These are phyloP conservation scores for Nerophis ophidion DNA, from an alignment of 2,113 vertebrate genomes.

Conservation along the genomic window DNA sequence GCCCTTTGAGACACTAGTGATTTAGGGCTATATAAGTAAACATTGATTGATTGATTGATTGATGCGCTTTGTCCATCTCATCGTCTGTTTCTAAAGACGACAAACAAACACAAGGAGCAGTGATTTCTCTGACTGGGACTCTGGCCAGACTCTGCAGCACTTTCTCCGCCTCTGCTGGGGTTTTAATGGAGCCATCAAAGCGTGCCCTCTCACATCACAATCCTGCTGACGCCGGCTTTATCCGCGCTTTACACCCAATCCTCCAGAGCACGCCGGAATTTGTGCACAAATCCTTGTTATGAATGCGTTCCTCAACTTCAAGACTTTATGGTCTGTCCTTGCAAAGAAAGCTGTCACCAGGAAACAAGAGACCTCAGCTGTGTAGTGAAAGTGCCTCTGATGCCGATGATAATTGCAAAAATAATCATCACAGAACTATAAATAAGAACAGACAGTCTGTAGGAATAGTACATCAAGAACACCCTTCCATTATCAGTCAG, in stretches of 20 bases:
- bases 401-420: neutral
- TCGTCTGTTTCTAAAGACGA: constrained; percentile 12
- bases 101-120: constrained; percentile 16
- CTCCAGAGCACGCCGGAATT: constrained; percentile 7
- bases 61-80: neutral
- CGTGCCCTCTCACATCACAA: constrained; percentile 11
- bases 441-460: constrained; percentile 31
- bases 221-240: constrained; percentile 42
- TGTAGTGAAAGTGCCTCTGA: constrained; percentile 33
- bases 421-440: constrained; percentile 24
- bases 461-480: constrained; percentile 15
- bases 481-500: neutral
- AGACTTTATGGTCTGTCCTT: constrained; percentile 13
- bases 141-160: constrained; percentile 32
- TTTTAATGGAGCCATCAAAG: constrained; percentile 47
- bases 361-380: constrained; percentile 14
- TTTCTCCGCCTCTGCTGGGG: constrained; percentile 30
- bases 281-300: constrained; percentile 7
- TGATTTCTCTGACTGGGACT: constrained; percentile 20
- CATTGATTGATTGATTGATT: too few species aligned
- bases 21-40: too few species aligned
- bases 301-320: neutral
- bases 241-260: constrained; percentile 19
- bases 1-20: too few species aligned
- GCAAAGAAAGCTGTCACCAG: constrained; percentile 24